Conservation (phyloP, 1,140 invertebrate genomes). For the Cephus cinctus region DNA sequence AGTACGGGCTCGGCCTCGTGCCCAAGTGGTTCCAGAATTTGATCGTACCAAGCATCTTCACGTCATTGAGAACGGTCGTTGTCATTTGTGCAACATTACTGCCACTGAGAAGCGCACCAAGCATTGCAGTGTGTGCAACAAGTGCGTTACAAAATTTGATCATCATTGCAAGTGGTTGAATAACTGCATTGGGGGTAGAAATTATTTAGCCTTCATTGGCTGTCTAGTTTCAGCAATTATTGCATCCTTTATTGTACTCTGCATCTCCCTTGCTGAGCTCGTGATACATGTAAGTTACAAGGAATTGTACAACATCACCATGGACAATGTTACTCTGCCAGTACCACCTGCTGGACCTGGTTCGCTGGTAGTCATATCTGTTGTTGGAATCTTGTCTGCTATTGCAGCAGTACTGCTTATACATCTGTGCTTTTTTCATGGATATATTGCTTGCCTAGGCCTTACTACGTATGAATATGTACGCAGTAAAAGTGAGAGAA, state of each 20-base stretch:
- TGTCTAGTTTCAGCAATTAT: constrained; percentile 83
- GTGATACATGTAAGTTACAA: constrained; percentile 42
- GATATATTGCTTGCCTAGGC: constrained; percentile 81
- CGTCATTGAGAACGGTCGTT: constrained; percentile 93
- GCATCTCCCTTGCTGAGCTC: constrained; percentile 68
- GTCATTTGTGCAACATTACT: constrained; percentile 88
- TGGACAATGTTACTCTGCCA: constrained; percentile 44
- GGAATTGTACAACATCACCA: constrained; percentile 23
- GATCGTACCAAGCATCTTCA: constrained; percentile 84
- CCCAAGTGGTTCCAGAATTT: constrained; percentile 73
- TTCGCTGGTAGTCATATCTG: constrained; percentile 65
- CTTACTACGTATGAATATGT: constrained; percentile 91
- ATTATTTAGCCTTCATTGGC: constrained; percentile 85
- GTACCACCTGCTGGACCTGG: too few relatives aligned
- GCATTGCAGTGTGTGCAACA: constrained; percentile 96
- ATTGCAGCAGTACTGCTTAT: constrained; percentile 76
- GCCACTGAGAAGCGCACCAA: constrained; percentile 74
- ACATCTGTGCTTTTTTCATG: constrained; percentile 87
- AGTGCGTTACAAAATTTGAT: constrained; percentile 92
- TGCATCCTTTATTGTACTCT: constrained; percentile 69
- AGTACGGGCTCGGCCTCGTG: constrained; percentile 58
- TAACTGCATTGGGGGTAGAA: constrained; percentile 89
- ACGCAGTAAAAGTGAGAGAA: constrained; percentile 57
- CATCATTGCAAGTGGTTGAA: constrained; percentile 98
- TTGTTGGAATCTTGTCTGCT: constrained; percentile 69